Evolutionary conservation across 2,113 vertebrate species (phyloP), one percentile per base, ranked within the genome.

Genomic region (Aviceda subcristata): DNA sequence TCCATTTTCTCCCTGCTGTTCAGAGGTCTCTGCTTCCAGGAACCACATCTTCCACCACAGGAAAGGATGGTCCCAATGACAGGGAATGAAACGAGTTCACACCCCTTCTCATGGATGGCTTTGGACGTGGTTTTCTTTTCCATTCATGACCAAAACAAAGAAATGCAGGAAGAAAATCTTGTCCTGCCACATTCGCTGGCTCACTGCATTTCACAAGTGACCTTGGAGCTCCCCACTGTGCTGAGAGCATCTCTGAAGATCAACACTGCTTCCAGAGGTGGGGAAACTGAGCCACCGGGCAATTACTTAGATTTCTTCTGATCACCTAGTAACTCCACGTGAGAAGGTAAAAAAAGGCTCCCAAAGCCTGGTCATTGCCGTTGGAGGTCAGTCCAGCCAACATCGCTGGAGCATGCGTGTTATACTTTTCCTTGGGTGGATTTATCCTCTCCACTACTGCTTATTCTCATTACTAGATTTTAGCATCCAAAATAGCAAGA

Each of bases 71-170:
- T 83, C 71, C 38, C 0, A 0, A 17, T 34, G 57, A 16, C 34
- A 6, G 2, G 5, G 69, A 60, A 59, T 0, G 1, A 50, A 59
- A 48, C 0, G 0, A 76, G 24, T 45, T 86, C 50, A 13, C 0
- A 0, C 15, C 29, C 12, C 15, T 78, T 62, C 48, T 24, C 0
- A 0, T 75, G 51, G 43, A 29, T 64, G 30, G 36, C 53, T 96
- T 86, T 84, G 76, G 69, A 71, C 1, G 0, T 9, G 7, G 8
- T 57, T 94, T 91, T 64, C 26, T 59, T 73, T 71, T 74, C 88
- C 23, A 72, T 64, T 69, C 22, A 66, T 62, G 64, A 94, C 17
- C 51, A 90, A 92, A 94, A 62, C n/a, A 94, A 89, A 87, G 86
- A 67, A 82, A 80, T 5, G 22, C 30, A 50, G 57, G 51, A 64